Conservation (phyloP, 2,888 invertebrate species). For the Troilus luridus region DNA sequence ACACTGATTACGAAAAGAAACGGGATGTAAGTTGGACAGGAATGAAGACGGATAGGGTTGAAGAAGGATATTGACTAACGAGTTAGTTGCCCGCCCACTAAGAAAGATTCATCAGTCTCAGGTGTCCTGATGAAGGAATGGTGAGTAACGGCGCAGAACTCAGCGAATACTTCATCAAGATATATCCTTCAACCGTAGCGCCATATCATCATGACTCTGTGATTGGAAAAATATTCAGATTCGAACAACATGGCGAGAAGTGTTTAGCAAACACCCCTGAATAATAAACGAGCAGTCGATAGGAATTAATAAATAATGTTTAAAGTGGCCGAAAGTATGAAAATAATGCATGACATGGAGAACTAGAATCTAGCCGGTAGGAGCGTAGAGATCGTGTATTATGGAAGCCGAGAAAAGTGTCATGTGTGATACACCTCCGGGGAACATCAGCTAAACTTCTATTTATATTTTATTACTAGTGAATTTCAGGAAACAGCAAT, state of each 20-base stretch:
- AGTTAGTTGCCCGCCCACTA: background rate
- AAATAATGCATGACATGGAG: background rate
- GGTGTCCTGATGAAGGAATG: background rate
- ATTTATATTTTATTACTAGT: no score
- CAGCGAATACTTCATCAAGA: background rate
- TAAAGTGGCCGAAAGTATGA: background rate
- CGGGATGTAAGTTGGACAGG: background rate
- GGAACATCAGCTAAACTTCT: no score
- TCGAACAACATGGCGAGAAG: background rate
- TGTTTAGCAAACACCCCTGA: background rate
- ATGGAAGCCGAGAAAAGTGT: no score
- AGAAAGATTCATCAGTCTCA: background rate
- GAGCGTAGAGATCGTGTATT: background rate
- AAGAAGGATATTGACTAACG: background rate
- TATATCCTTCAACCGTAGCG: background rate
- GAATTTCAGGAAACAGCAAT: no score
- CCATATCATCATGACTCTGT: background rate
- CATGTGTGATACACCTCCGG: no score
- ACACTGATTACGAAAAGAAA: background rate
- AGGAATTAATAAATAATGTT: background rate
- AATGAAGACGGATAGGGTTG: background rate
- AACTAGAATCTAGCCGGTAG: background rate
- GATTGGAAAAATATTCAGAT: background rate
- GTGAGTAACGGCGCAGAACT: background rate
- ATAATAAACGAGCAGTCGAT: background rate